Conservation (phyloP, 2,113 vertebrate genomes). For the Paramisgurnus dabryanus region DNA sequence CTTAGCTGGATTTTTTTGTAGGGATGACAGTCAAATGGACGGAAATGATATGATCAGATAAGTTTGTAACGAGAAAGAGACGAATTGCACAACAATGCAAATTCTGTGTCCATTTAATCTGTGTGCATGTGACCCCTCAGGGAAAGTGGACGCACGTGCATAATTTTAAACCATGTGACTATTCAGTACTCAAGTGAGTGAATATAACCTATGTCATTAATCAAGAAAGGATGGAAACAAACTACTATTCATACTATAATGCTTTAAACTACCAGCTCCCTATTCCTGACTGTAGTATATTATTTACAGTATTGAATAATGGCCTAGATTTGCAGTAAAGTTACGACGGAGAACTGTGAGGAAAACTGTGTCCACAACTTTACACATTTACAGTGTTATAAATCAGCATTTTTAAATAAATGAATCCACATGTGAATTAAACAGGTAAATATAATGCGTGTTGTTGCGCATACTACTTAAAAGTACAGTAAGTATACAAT, state of each 20-base stretch:
- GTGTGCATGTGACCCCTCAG: background rate
- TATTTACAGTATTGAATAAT: too few relatives aligned
- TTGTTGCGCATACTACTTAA: too few relatives aligned
- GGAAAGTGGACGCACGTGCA: background rate
- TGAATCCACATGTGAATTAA: too few relatives aligned
- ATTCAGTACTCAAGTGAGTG: background rate
- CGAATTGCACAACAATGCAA: background rate
- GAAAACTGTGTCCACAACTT: too few relatives aligned
- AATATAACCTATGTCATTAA: background rate
- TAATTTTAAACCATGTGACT: constrained; percentile 17
- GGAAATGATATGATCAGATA: background rate
- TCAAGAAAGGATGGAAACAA: background rate
- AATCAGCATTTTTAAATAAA: too few relatives aligned
- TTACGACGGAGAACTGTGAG: too few relatives aligned
- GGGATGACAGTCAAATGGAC: too few relatives aligned
- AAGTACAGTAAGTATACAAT: background rate
- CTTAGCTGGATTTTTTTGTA: too few relatives aligned
- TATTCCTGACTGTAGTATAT: background rate
- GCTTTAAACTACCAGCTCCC: too few relatives aligned
- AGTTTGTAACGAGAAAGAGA: background rate
- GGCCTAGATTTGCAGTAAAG: too few relatives aligned
- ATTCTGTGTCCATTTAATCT: background rate
- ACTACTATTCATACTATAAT: background rate
- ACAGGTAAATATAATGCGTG: too few relatives aligned
- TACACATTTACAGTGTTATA: too few relatives aligned